These are phyloP conservation scores for Drosophila watanabei DNA, from an alignment of 1,140 invertebrate species.

Conservation along the genomic window DNA sequence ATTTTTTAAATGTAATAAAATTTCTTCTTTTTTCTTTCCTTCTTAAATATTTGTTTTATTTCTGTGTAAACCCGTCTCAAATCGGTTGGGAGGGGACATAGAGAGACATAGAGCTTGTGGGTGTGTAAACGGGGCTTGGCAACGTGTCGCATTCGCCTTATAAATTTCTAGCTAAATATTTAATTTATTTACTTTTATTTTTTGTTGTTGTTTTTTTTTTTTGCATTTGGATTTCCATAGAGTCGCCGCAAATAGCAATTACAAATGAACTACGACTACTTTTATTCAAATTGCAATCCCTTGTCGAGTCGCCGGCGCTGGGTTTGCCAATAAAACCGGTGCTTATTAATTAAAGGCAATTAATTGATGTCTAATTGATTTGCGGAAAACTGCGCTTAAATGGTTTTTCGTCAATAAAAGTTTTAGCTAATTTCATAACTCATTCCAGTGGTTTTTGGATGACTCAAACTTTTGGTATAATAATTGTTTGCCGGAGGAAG, in stretches of 20 bases:
- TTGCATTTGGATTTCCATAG: slow-evolving; percentile 20
- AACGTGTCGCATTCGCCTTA: slow-evolving; percentile 73
- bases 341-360: slow-evolving; percentile 73
- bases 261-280: slow-evolving; percentile 53
- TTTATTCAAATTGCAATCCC: slow-evolving; percentile 76
- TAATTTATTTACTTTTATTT: slow-evolving; percentile 75
- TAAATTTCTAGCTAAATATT: slow-evolving; percentile 79
- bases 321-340: slow-evolving; percentile 26
- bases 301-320: slow-evolving; percentile 12
- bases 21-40: not conserved
- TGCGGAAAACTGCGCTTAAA: slow-evolving; percentile 31
- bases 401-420: slow-evolving; percentile 22
- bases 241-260: slow-evolving; percentile 68
- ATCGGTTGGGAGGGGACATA: not conserved
- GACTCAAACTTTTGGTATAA: slow-evolving; percentile 12
- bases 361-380: slow-evolving; percentile 72
- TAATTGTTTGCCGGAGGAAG: slow-evolving; percentile 21
- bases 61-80: not conserved
- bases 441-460: slow-evolving; percentile 7
- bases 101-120: slow-evolving; percentile 46
- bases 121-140: slow-evolving; percentile 68
- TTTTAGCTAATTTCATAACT: slow-evolving; percentile 12
- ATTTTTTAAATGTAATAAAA: too few relatives aligned
- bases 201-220: slow-evolving; percentile 1
- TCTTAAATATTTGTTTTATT: too few relatives aligned